Evolutionary conservation across 2,113 vertebrate genomes (phyloP).

Genomic region (Gila orcuttii): DNA sequence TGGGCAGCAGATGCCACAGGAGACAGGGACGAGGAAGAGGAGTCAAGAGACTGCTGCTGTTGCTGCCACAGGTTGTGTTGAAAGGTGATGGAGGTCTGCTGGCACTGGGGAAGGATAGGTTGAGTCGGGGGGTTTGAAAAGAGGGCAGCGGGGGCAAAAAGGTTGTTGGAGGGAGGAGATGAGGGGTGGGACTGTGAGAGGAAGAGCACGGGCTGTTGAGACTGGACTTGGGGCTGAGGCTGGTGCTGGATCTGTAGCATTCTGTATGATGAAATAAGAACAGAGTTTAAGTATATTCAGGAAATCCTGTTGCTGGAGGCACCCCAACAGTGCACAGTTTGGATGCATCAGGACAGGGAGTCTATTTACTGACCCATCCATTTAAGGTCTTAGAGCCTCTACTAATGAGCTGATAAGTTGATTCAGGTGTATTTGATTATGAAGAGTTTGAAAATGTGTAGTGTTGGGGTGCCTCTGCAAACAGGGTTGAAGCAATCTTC

Average conservation of each 20-base stretch:
- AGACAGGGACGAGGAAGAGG: slow-evolving; percentile 75
- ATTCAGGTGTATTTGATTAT: neutral
- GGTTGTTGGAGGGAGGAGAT: slow-evolving; percentile 66
- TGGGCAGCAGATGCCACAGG: slow-evolving; percentile 85
- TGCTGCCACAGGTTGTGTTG: slow-evolving; percentile 69
- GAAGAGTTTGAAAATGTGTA: neutral
- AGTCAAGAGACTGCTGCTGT: slow-evolving; percentile 60
- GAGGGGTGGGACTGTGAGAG: slow-evolving; percentile 63
- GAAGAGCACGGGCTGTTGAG: slow-evolving; percentile 70
- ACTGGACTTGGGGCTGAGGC: slow-evolving; percentile 71
- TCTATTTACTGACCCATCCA: neutral
- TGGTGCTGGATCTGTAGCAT: slow-evolving; percentile 93
- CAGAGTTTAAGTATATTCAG: neutral
- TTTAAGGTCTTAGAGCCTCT: neutral
- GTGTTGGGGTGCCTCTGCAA: neutral
- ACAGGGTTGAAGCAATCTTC: neutral
- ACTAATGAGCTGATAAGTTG: neutral
- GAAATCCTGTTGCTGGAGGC: neutral
- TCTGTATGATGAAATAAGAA: slow-evolving; percentile 70
- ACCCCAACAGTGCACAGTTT: neutral
- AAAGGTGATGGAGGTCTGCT: slow-evolving; percentile 70
- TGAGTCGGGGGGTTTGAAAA: slow-evolving; percentile 67
- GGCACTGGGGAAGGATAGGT: slow-evolving; percentile 72
- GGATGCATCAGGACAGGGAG: neutral
- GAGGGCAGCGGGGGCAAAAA: slow-evolving; percentile 68